These are phyloP conservation scores for Aegithalos caudatus DNA, from an alignment of 2,113 vertebrate genomes.

Conservation along the genomic window DNA sequence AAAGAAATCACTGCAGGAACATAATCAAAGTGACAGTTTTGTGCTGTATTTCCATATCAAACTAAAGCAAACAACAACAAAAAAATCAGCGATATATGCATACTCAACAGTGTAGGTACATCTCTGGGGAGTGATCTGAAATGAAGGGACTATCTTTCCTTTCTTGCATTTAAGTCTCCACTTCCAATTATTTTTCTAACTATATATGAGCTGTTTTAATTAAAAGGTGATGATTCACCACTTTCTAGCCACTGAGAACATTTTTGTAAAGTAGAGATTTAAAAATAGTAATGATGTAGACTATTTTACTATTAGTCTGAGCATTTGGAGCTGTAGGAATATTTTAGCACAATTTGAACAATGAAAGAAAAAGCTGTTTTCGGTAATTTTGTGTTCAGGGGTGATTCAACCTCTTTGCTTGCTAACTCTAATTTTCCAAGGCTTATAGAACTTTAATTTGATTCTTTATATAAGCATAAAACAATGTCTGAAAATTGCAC, in stretches of 20 bases:
- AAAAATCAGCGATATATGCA: neutral
- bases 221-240: slow-evolving; percentile 58
- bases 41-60: slow-evolving; percentile 44
- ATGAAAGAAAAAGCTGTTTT: slow-evolving; percentile 41
- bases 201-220: slow-evolving; percentile 62
- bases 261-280: slow-evolving; percentile 49
- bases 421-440: slow-evolving; percentile 71
- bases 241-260: slow-evolving; percentile 42
- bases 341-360: slow-evolving; percentile 51
- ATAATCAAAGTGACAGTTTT: slow-evolving; percentile 45
- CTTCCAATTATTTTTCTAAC: slow-evolving; percentile 47
- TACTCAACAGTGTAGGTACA: neutral
- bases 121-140: slow-evolving; percentile 11
- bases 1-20: neutral
- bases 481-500: slow-evolving; percentile 64
- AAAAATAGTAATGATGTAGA: slow-evolving; percentile 55
- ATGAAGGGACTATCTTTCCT: slow-evolving; percentile 16
- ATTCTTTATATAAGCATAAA: slow-evolving; percentile 71
- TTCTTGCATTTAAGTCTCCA: neutral
- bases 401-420: slow-evolving; percentile 66
- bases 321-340: slow-evolving; percentile 26
- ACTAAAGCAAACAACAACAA: slow-evolving; percentile 45
- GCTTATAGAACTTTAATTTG: slow-evolving; percentile 74
- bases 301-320: slow-evolving; percentile 57
- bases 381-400: slow-evolving; percentile 65